These are phyloP conservation scores for Peromyscus eremicus DNA, from an alignment of 2,797 vertebrate genomes.

Conservation along the genomic window DNA sequence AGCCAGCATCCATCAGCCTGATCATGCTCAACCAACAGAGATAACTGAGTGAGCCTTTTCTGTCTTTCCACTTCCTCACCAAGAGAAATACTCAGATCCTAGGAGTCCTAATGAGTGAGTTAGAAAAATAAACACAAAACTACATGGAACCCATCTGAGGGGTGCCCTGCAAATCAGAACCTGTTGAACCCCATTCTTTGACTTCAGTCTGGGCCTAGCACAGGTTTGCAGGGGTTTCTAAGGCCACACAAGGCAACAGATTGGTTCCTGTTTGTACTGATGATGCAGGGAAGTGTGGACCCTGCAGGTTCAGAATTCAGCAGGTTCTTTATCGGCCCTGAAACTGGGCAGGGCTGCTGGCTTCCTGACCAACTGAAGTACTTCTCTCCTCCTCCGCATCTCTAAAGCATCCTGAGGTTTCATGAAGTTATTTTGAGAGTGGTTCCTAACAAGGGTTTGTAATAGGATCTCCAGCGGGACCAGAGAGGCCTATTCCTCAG, in stretches of 20 bases:
- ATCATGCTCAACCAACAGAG: neutral
- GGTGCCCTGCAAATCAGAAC: neutral
- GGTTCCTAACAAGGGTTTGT: slow-evolving; percentile 6
- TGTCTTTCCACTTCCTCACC: neutral
- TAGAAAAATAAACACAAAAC: neutral
- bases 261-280: neutral
- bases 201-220: neutral
- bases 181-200: neutral
- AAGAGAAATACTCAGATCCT: neutral
- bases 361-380: neutral
- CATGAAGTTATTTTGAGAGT: slow-evolving; percentile 34
- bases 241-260: neutral
- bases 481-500: neutral
- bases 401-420: slow-evolving; percentile 37
- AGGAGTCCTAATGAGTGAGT: neutral
- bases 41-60: neutral
- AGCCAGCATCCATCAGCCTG: neutral
- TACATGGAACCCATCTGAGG: neutral
- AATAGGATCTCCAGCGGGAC: slow-evolving; percentile 1
- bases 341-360: neutral
- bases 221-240: neutral
- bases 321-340: neutral
- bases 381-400: neutral
- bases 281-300: neutral
- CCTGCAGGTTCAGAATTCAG: neutral